A percentile compares a stretch with the other conserved stretches of the same genome.
These are phyloP conservation scores for Eupleurogrammus muticus DNA, from an alignment of 2,797 vertebrate species.

Conservation along the genomic window DNA sequence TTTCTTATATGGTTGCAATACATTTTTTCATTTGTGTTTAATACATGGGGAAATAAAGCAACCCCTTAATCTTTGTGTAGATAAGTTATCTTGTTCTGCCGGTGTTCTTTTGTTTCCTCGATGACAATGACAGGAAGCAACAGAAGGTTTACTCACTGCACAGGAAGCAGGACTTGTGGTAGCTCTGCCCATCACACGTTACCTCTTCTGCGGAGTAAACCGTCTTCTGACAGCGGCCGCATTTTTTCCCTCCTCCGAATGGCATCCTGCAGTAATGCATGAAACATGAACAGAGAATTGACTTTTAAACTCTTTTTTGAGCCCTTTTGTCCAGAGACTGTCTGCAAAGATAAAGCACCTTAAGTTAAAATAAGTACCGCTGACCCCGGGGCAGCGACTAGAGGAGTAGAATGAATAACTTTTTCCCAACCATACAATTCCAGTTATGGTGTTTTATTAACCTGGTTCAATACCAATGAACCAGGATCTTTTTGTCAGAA, in stretches of 20 bases:
- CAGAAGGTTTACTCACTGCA: conserved; percentile 90
- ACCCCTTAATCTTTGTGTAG: neutral
- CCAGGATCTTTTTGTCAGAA: neutral
- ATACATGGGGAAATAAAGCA: neutral
- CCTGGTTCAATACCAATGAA: neutral
- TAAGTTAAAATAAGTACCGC: neutral
- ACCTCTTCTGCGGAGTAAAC: conserved; percentile 98
- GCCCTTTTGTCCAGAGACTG: neutral
- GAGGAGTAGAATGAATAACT: neutral
- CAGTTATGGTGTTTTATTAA: neutral
- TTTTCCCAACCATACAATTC: neutral
- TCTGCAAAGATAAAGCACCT: neutral
- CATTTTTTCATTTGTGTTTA: neutral
- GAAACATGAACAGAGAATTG: conserved; percentile 17
- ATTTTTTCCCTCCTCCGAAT: conserved; percentile 95
- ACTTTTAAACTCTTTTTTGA: neutral
- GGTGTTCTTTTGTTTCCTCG: conserved; percentile 8
- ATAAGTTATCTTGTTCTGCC: neutral
- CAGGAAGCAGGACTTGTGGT: conserved; percentile 96
- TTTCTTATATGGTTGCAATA: neutral
- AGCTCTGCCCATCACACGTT: conserved; percentile 93
- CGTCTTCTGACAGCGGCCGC: conserved; percentile 91
- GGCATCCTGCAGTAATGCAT: conserved; percentile 86
- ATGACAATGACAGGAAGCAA: conserved; percentile 43
- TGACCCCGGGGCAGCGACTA: neutral